Evolutionary conservation across 2,888 invertebrate genomes (phyloP), one percentile per base, ranked within the genome.

Genomic region (Diaprepes abbreviatus): DNA sequence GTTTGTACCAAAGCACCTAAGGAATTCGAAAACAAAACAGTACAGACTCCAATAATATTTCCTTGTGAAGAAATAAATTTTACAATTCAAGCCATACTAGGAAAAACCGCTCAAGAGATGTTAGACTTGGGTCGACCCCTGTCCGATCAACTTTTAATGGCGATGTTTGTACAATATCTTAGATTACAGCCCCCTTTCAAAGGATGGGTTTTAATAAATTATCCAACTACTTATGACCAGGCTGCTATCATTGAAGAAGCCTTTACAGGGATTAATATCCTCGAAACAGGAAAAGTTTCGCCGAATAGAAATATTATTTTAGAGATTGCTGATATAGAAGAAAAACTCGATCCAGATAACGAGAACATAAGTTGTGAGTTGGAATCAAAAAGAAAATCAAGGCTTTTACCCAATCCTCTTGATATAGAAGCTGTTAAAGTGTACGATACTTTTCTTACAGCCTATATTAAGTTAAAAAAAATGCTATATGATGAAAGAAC

Each of bases 151-250:
- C 82, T 90, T 28, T 70, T 88, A 38, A 85, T 88, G 3, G 86
- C 87, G 19, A 88, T 89, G 82, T 82, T 91, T 71, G 83, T 89
- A 0, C 89, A 90, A 76, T 90, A 89, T 76, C 79, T 91, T 14
- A 88, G 87, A 78, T 83, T 83, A 31, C 82, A 88, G 67, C 64
- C 78, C 1, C 84, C 87, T 36, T 78, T 85, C 14, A 76, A 76
- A 69, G 79, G 3, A 35, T 91, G 90, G 86, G 89, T 87, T n/a
- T 83, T 91, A 50, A 81, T 91, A 40, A 89, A 91, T 79, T 91
- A 88, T 77, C 91, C 91, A 0, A 85, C 85, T 67, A 86, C 84
- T 4, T 87, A 88, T 65, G 82, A 86, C 24, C 88, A 91, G 81
- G 88, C 89, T 38, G 85, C 85, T 74, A 83, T 87, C 43, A 79